phyloP scores from a whole-genome alignment of 2,888 invertebrate genomes.

The Brenthis hecate region DNA sequence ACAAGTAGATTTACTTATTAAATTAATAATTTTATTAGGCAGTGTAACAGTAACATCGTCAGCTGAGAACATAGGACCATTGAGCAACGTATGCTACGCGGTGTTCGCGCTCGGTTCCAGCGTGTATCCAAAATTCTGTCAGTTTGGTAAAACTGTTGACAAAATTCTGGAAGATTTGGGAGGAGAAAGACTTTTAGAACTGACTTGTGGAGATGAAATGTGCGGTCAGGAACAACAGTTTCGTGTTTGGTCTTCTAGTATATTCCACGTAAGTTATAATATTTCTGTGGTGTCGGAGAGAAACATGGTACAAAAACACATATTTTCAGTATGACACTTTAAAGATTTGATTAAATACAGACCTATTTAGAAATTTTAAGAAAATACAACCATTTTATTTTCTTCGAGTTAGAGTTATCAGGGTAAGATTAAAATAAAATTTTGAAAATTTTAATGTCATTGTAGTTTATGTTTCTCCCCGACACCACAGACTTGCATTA shows the following conservation, averaged over 20 bases:
- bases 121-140: conserved; percentile 97
- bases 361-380: too few species aligned
- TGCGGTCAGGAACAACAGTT: conserved; percentile 97
- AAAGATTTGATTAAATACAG: too few species aligned
- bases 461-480: too few species aligned
- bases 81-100: conserved; percentile 95
- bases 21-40: conserved; percentile 72
- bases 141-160: conserved; percentile 95
- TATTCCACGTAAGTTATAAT: conserved; percentile 86
- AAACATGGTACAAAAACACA: too few species aligned
- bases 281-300: too few species aligned
- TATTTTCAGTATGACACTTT: too few species aligned
- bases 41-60: conserved; percentile 87
- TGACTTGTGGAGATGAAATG: conserved; percentile 95
- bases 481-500: neutral
- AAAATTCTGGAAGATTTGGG: conserved; percentile 93
- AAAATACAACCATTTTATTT: too few species aligned
- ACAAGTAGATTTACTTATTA: neutral
- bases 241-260: conserved; percentile 92
- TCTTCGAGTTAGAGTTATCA: too few species aligned
- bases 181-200: conserved; percentile 90
- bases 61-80: conserved; percentile 91
- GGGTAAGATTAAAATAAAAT: too few species aligned
- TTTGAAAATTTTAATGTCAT: too few species aligned
- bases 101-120: conserved; percentile 97